These are phyloP conservation scores for Parotocinclus haroldoi DNA, from an alignment of 2,797 vertebrate species.

Conservation along the genomic window DNA sequence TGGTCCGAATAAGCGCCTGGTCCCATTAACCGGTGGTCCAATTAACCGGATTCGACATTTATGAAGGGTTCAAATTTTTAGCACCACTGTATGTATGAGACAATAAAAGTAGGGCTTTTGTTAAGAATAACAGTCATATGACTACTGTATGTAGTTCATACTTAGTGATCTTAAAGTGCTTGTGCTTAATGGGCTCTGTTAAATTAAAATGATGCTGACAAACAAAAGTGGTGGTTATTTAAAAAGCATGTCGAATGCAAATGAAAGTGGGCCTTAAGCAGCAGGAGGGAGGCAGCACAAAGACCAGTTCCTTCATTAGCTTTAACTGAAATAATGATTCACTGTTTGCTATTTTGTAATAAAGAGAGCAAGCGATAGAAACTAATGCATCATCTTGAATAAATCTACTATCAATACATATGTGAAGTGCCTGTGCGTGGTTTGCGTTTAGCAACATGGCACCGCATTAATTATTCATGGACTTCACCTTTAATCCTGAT, in stretches of 20 bases:
- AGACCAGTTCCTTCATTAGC: slow-evolving; percentile 23
- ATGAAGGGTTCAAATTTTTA: no score
- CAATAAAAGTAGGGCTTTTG: no score
- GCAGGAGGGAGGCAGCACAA: slow-evolving; percentile 5
- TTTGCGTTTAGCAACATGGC: slow-evolving; percentile 13
- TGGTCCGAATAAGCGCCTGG: no score
- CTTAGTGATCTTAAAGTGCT: slow-evolving; percentile 18
- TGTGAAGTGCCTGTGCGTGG: background rate
- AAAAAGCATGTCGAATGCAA: slow-evolving; percentile 24
- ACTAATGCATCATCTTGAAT: background rate
- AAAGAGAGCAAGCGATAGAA: slow-evolving; percentile 8
- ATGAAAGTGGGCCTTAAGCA: slow-evolving; percentile 26
- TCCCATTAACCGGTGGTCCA: no score
- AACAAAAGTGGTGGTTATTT: slow-evolving; percentile 32
- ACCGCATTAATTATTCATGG: slow-evolving; percentile 29
- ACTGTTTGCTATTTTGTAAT: slow-evolving; percentile 6
- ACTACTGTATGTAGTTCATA: slow-evolving; percentile 4
- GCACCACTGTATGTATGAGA: no score
- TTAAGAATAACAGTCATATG: background rate
- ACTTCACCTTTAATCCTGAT: slow-evolving; percentile 34
- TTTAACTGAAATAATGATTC: slow-evolving; percentile 4
- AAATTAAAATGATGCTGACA: slow-evolving; percentile 26
- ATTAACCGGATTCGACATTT: no score
- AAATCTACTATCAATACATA: background rate
- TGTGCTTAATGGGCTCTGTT: slow-evolving; percentile 23